Evolutionary conservation across 2,113 vertebrate genomes (phyloP).

Genomic region (Cyanoramphus novaezelandiae): DNA sequence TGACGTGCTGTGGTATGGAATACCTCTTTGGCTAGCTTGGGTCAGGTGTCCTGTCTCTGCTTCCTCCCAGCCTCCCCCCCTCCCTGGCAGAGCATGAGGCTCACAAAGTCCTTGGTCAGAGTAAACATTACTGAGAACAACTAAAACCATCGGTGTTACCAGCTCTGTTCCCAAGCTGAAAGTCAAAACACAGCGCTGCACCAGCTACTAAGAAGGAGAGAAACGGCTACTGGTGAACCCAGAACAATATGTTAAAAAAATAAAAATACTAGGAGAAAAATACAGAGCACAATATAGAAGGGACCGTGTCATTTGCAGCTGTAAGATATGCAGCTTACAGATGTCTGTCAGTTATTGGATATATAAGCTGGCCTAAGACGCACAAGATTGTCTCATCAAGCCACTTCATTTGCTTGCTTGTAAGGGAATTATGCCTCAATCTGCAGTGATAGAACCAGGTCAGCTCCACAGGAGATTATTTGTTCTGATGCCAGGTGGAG

Average conservation of each 20-base stretch:
- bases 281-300: background rate
- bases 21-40: too few relatives aligned
- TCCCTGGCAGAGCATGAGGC: too few relatives aligned
- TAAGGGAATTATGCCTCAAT: background rate
- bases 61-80: too few relatives aligned
- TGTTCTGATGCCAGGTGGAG: background rate
- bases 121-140: too few relatives aligned
- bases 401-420: background rate
- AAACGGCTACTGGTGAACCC: too few relatives aligned
- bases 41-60: too few relatives aligned
- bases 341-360: background rate
- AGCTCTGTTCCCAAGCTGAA: too few relatives aligned
- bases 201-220: too few relatives aligned
- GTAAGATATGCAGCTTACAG: background rate
- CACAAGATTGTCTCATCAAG: background rate
- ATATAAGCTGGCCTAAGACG: background rate
- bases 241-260: background rate
- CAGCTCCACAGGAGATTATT: background rate
- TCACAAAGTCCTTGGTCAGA: too few relatives aligned
- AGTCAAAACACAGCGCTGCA: too few relatives aligned
- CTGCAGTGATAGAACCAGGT: constrained; percentile 23
- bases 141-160: too few relatives aligned
- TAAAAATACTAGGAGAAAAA: background rate
- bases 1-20: too few relatives aligned
- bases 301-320: background rate